Evolutionary conservation across 2,888 invertebrate species (phyloP).

Genomic region (Lamellibrachia columna): DNA sequence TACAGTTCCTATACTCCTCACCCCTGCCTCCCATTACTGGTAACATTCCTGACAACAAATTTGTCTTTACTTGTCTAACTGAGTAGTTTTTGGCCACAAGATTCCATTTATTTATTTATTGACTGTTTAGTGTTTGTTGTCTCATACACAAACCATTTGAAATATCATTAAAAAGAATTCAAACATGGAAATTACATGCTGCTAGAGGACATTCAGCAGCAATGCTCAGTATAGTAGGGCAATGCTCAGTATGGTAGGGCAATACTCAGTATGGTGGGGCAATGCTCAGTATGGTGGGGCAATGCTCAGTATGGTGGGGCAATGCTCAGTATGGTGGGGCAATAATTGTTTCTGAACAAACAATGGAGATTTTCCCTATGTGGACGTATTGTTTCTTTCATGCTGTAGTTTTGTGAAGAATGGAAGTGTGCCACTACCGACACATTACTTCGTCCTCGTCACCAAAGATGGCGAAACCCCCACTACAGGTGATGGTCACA

Average conservation of each 20-base stretch:
- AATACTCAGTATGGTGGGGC: too few relatives aligned
- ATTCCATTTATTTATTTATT: too few relatives aligned
- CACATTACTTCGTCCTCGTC: constrained; percentile 51
- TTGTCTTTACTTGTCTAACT: too few relatives aligned
- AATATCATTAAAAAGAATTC: not conserved
- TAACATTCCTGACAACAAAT: too few relatives aligned
- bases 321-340: not conserved
- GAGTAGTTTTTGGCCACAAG: too few relatives aligned
- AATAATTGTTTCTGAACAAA: not conserved
- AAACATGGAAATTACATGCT: not conserved
- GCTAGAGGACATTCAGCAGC: not conserved
- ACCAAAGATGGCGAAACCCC: constrained; percentile 39
- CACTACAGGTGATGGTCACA: not conserved
- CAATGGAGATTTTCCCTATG: not conserved
- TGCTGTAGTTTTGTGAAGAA: constrained; percentile 42
- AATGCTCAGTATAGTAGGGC: not conserved
- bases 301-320: too few relatives aligned
- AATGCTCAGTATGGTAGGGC: too few relatives aligned
- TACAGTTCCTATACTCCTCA: too few relatives aligned
- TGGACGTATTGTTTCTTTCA: constrained; percentile 19
- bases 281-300: too few relatives aligned
- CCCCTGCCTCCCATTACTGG: too few relatives aligned
- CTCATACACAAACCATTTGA: not conserved
- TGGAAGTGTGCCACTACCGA: constrained; percentile 48
- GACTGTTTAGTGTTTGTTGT: too few relatives aligned